A percentile compares a stretch with the other conserved stretches of the same genome.
These are phyloP conservation scores for Pomatorhinus ruficollis DNA, from an alignment of 2,113 vertebrate species.

Conservation along the genomic window DNA sequence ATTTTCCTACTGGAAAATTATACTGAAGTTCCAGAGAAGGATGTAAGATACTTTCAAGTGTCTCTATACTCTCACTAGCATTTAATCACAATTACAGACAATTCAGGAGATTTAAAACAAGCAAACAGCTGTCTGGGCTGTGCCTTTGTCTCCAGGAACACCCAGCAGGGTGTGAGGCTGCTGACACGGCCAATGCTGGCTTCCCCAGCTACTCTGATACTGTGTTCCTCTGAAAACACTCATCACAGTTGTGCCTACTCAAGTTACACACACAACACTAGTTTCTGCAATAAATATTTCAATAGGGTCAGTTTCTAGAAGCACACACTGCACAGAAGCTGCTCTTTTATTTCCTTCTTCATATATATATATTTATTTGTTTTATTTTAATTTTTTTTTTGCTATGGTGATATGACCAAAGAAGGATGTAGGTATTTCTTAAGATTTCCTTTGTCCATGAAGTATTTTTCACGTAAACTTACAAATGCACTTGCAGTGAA, in stretches of 20 bases:
- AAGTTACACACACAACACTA: not conserved
- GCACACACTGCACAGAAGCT: not conserved
- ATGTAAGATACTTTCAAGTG: not conserved
- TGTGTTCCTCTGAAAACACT: not conserved
- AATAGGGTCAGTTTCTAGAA: not conserved
- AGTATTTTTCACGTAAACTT: not conserved
- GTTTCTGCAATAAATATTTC: not conserved
- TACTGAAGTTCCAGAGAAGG: not conserved
- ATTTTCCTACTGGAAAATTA: not conserved
- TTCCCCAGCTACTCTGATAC: not conserved
- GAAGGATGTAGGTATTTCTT: not conserved
- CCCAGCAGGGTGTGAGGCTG: not conserved
- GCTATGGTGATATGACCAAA: not conserved
- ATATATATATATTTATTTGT: no score
- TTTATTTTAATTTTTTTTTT: not conserved
- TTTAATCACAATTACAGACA: not conserved
- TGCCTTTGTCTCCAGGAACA: not conserved
- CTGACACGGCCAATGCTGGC: fast-evolving
- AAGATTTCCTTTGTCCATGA: not conserved
- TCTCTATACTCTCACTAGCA: not conserved
- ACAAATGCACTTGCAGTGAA: not conserved
- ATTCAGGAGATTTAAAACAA: not conserved
- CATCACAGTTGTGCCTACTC: not conserved
- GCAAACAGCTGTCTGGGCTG: not conserved
- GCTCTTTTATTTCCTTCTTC: no score